Evolutionary conservation across 2,888 invertebrate species (phyloP), one percentile per base, ranked within the genome.

Genomic region (Orgyia antiqua): DNA sequence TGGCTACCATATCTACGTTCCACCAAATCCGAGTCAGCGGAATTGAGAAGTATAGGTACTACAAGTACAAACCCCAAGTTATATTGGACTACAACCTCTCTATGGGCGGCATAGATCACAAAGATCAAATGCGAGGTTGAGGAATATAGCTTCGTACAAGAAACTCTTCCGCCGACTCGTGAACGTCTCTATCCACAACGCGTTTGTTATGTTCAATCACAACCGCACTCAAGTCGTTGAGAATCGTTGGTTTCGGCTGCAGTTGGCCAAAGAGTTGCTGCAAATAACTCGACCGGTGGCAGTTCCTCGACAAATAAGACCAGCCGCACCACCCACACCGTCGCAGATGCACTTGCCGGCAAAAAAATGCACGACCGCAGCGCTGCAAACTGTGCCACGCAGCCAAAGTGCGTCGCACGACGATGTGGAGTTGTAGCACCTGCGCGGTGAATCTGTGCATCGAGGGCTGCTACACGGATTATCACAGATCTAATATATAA

Each of bases 111-210:
- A 10, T 24, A 8, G n/a, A 24, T 12, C 12, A 10, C 10, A 24
- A 24, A 24, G 24, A 24, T 10, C 24, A 24, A 10, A 24, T 2
- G 23, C 23, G n/a, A n/a, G n/a, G n/a, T n/a, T n/a, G n/a, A n/a
- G n/a, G n/a, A n/a, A n/a, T n/a, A n/a, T n/a, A n/a, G n/a, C n/a
- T n/a, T n/a, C 5, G 10, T 3, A 2, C n/a, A n/a, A n/a, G n/a
- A n/a, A n/a, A n/a, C n/a, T n/a, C n/a, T n/a, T n/a, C n/a, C n/a
- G n/a, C n/a, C n/a, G n/a, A n/a, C n/a, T n/a, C n/a, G n/a, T n/a
- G n/a, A n/a, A n/a, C n/a, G n/a, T n/a, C n/a, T n/a, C n/a, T n/a
- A n/a, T n/a, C n/a, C n/a, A n/a, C n/a, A n/a, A n/a, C n/a, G n/a
- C n/a, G n/a, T n/a, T n/a, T n/a, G n/a, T n/a, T n/a, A n/a, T n/a